Base-by-base conservation (phyloP, 2,113 vertebrate genomes). In the Macquaria ambigua region DNA sequence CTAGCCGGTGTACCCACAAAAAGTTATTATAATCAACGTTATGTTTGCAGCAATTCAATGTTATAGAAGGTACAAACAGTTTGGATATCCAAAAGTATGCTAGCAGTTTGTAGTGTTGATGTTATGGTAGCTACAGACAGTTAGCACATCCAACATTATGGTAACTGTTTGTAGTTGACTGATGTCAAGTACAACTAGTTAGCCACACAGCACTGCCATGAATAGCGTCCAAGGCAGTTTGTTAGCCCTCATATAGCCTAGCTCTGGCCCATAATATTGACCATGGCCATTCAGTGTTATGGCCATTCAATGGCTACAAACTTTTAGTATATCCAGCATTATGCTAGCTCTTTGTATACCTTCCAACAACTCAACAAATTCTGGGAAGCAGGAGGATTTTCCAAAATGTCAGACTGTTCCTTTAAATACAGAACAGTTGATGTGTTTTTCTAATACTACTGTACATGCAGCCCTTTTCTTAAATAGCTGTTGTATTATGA, bases 361-460 rank as follows among this genome's bases (percentile, higher is more conserved):
- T 3, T 25, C 2, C 18, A 58, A 59, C 18, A n/a, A 20, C 3
- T 79, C 67, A 3, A 39, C n/a, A n/a, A 59, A 82, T 0, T 1
- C 15, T 66, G 76, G 6, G 6, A n/a, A 56, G 18, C 16, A 76
- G 62, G 68, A 90, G 48, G 84, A 50, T 79, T 86, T 79, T 39
- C 7, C 31, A 23, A 52, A 83, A 79, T 77, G 66, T 74, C 37
- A 0, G 6, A 55, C 58, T 63, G 77, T 73, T 46, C 50, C 5
- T 74, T 73, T 64, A 16, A 23, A 5, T 1, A 46, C 11, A n/a
- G 37, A 56, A 67, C 37, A 58, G 52, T 56, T 31, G 3, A 12
- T 4, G 8, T 37, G 25, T 20, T 77, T 50, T 43, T 46, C 1
- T 59, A 12, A 59, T 8, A 7, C 28, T 20, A 10, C 43, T 28